Base-by-base conservation (phyloP, 1,140 invertebrate species). In the Drosophila sproati region DNA sequence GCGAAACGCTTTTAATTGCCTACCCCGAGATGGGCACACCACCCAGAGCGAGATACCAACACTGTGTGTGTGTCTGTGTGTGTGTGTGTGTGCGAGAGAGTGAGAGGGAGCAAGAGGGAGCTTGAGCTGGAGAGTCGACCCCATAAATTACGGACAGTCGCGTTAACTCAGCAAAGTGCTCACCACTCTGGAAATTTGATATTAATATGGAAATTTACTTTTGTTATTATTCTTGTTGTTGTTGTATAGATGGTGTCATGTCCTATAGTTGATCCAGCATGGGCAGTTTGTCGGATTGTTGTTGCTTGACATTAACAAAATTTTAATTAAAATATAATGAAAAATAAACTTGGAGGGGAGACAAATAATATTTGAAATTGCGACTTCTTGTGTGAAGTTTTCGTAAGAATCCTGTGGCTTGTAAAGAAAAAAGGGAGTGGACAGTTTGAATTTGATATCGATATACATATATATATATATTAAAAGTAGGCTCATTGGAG, bases 251-350 rank as follows among this genome's bases (percentile, higher is more conserved):
- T 55, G 51, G 35, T 71, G 35, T 63, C 68, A 56, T 55, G 63
- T 56, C 41, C 56, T 55, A 37, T 51, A 41, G 45, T 51, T 64
- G 62, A 47, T 52, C 52, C 51, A 37, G 7, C 35, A 37, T 12
- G 47, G 20, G 4, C 55, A 54, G 39, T 52, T 29, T 29, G 12
- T 12, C 32, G 28, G n/a, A 12, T 37, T 45, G 59, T 51, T 45
- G 52, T 51, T 80, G 39, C 55, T 8, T 60, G 32, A 60, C 52
- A 69, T 60, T 62, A 77, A 54, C 34, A 59, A 43, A 71, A 69
- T 86, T 86, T 81, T 86, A 75, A 86, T 81, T 72, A 86, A 86
- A 75, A 78, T 56, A 64, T 85, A 80, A 80, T 85, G 77, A 55
- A 62, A 85, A 67, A 68, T 50, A 82, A 82, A 82, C 63, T 48